These are phyloP conservation scores for Willisornis vidua DNA, from an alignment of 2,113 vertebrate species.

Conservation along the genomic window DNA sequence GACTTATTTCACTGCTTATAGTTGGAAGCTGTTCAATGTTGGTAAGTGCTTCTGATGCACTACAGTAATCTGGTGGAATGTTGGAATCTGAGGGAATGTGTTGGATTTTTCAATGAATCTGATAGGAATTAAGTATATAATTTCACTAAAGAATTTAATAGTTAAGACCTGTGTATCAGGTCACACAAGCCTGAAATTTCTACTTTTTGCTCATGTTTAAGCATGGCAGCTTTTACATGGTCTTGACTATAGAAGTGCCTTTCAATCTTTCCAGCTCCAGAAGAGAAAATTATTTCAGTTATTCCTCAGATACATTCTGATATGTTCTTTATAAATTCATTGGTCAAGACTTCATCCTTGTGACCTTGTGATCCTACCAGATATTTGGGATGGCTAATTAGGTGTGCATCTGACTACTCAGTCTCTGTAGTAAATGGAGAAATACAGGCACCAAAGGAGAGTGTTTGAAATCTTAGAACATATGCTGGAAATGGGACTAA, in stretches of 20 bases:
- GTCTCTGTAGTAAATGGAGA: background rate
- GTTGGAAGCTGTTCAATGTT: accelerated
- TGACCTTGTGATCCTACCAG: too few species aligned
- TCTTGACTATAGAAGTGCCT: background rate
- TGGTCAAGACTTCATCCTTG: background rate
- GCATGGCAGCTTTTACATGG: background rate
- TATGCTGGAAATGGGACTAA: background rate
- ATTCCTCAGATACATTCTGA: background rate
- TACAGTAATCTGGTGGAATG: background rate
- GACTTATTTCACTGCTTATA: background rate
- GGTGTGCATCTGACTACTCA: background rate
- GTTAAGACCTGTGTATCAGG: background rate
- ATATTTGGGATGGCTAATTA: background rate
- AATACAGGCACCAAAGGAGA: background rate
- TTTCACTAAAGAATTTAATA: background rate
- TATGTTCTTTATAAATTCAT: background rate
- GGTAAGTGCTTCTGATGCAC: background rate
- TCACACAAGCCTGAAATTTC: background rate
- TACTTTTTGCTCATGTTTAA: background rate
- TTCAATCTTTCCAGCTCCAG: background rate
- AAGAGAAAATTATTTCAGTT: background rate
- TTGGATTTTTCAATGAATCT: background rate
- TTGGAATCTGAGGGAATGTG: background rate
- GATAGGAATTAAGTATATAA: background rate
- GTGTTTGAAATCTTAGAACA: background rate